Evolutionary conservation across 2,797 vertebrate species (phyloP).

Genomic region (Microcaecilia unicolor): DNA sequence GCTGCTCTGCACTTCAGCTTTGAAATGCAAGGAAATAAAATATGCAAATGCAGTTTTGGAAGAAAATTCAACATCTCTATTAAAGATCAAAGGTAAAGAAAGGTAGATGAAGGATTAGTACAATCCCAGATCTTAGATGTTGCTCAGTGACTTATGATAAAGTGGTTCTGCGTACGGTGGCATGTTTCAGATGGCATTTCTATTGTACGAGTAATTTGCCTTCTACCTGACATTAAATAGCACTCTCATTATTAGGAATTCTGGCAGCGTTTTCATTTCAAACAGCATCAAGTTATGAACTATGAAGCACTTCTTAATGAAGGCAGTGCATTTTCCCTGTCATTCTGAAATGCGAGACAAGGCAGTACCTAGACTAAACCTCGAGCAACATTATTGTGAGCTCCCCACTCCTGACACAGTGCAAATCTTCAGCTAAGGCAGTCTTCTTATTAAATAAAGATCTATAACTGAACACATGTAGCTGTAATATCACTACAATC

Average conservation of each 20-base stretch:
- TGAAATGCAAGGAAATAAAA: slow-evolving; percentile 56
- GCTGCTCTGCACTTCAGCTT: slow-evolving; percentile 42
- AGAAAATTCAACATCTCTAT: slow-evolving; percentile 74
- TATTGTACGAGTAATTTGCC: slow-evolving; percentile 97
- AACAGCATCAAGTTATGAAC: slow-evolving; percentile 82
- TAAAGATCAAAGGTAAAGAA: slow-evolving; percentile 89
- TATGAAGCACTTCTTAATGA: slow-evolving; percentile 79
- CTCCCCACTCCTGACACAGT: slow-evolving; percentile 81
- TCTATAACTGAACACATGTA: slow-evolving; percentile 85
- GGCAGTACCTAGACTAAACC: slow-evolving; percentile 72
- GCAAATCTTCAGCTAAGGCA: slow-evolving; percentile 79
- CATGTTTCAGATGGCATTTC: slow-evolving; percentile 99
- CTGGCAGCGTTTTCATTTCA: slow-evolving; percentile 63
- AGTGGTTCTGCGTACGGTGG: slow-evolving; percentile 74
- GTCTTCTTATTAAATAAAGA: slow-evolving; percentile 88
- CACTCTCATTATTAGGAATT: slow-evolving; percentile 84
- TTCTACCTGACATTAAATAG: slow-evolving; percentile 95
- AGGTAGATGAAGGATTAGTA: slow-evolving; percentile 96
- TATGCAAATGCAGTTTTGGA: slow-evolving; percentile 68
- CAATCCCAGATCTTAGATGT: slow-evolving; percentile 91
- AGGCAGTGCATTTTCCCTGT: slow-evolving; percentile 75
- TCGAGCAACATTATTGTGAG: slow-evolving; percentile 64
- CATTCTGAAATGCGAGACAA: slow-evolving; percentile 76
- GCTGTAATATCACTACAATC: slow-evolving; percentile 79
- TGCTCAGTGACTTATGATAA: slow-evolving; percentile 91